Conservation (phyloP, 2,888 invertebrate species). For the Stenurella melanura region DNA sequence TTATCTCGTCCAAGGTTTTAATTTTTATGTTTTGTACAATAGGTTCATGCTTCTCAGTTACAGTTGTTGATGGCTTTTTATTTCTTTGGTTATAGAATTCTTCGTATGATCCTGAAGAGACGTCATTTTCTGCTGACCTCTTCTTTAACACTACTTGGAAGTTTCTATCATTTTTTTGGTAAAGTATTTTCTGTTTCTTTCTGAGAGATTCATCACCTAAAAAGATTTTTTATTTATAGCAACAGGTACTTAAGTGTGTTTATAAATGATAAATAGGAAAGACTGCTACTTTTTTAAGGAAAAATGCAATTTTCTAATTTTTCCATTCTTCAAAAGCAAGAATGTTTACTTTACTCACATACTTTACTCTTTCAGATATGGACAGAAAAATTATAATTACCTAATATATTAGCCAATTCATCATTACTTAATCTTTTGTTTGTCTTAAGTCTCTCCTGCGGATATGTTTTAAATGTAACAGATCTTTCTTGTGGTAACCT, state of each 20-base stretch:
- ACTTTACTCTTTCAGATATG: too few relatives aligned
- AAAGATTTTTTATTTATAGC: too few relatives aligned
- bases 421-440: constrained; percentile 46
- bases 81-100: neutral
- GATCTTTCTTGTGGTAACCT: constrained; percentile 40
- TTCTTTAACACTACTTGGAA: constrained; percentile 34
- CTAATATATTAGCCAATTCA: constrained; percentile 42
- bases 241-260: too few relatives aligned
- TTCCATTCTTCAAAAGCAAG: too few relatives aligned
- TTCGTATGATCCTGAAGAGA: neutral
- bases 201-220: constrained; percentile 47
- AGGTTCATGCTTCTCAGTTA: constrained; percentile 47
- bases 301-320: too few relatives aligned
- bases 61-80: neutral
- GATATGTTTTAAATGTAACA: constrained; percentile 39
- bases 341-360: too few relatives aligned
- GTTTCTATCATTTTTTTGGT: constrained; percentile 41
- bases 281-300: too few relatives aligned
- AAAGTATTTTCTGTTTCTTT: constrained; percentile 48
- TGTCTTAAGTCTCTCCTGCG: constrained; percentile 37
- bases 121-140: neutral
- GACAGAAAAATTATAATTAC: constrained; percentile 31
- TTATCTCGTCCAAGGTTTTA: constrained; percentile 72
- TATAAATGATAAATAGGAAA: too few relatives aligned
- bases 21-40: constrained; percentile 67